phyloP scores from a whole-genome alignment of 2,888 invertebrate species.

The Pseudolycoriella hygida region DNA sequence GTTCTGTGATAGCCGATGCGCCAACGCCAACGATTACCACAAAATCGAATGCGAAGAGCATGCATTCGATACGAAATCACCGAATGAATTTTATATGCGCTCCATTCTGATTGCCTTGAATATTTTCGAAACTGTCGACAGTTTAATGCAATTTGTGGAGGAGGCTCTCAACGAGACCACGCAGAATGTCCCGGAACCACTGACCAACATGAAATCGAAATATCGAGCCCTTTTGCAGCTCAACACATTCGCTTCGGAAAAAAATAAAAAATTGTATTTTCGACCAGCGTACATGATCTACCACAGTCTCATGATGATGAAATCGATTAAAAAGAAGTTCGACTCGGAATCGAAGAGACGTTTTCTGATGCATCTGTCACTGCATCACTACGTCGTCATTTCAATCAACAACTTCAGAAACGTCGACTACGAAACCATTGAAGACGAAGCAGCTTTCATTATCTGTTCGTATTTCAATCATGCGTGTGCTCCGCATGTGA shows the following conservation, averaged over 20 bases:
- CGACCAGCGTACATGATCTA: not conserved
- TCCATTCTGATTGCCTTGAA: not conserved
- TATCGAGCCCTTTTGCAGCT: not conserved
- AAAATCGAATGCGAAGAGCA: not conserved
- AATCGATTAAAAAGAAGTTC: slow-evolving; percentile 1
- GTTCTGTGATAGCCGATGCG: not conserved
- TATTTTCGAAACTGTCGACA: not conserved
- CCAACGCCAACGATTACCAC: not conserved
- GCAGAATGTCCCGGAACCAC: not conserved
- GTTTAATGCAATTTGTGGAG: not conserved
- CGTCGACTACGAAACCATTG: not conserved
- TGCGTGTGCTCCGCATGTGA: not conserved
- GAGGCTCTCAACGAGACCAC: not conserved
- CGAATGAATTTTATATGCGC: not conserved
- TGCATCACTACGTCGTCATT: not conserved
- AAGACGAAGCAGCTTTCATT: not conserved
- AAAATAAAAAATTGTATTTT: not conserved
- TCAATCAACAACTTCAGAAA: not conserved
- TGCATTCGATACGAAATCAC: not conserved
- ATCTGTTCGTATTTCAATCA: slow-evolving; percentile 1
- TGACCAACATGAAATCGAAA: slow-evolving; percentile 1
- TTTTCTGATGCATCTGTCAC: not conserved
- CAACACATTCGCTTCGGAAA: not conserved
- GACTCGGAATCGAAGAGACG: not conserved
- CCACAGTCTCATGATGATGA: not conserved